A percentile compares a stretch with the other conserved stretches of the same genome.
These are phyloP conservation scores for Cinclus mexicanus DNA, from an alignment of 2,113 vertebrate genomes.

Conservation along the genomic window DNA sequence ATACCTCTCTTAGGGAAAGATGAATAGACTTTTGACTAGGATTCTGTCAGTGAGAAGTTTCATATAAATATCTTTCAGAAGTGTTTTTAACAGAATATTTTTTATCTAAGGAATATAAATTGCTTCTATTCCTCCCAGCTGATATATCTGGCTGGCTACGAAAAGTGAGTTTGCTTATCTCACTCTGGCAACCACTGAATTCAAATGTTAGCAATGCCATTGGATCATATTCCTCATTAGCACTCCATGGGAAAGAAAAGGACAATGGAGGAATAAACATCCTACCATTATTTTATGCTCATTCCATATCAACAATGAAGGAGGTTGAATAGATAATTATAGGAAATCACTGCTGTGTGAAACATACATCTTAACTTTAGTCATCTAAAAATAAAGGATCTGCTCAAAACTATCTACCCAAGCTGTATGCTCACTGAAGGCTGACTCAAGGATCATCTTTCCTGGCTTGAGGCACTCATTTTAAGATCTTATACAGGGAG, in stretches of 20 bases:
- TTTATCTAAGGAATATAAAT: constrained; percentile 59
- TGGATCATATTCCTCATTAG: not conserved
- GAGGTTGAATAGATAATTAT: not conserved
- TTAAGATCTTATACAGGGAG: not conserved
- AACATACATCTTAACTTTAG: not conserved
- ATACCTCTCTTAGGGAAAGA: constrained; percentile 49
- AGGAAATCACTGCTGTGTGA: not conserved
- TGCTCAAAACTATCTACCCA: not conserved
- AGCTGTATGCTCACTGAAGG: not conserved
- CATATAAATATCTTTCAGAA: constrained; percentile 54
- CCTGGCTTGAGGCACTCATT: not conserved
- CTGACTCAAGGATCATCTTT: not conserved
- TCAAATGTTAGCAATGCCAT: not conserved
- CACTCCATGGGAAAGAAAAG: not conserved
- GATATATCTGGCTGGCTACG: not conserved
- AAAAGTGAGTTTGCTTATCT: constrained; percentile 26
- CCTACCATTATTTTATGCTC: not conserved
- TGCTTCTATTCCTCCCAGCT: constrained; percentile 6
- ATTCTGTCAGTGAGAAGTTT: constrained; percentile 55
- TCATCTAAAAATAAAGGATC: not conserved
- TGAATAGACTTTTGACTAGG: constrained; percentile 53
- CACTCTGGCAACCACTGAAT: not conserved
- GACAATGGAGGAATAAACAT: not conserved
- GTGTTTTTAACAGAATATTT: constrained; percentile 54
- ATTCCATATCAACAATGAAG: not conserved